Evolutionary conservation across 92 coral and sea anemone species (phyloP).

Genomic region (Muricea muricata): DNA sequence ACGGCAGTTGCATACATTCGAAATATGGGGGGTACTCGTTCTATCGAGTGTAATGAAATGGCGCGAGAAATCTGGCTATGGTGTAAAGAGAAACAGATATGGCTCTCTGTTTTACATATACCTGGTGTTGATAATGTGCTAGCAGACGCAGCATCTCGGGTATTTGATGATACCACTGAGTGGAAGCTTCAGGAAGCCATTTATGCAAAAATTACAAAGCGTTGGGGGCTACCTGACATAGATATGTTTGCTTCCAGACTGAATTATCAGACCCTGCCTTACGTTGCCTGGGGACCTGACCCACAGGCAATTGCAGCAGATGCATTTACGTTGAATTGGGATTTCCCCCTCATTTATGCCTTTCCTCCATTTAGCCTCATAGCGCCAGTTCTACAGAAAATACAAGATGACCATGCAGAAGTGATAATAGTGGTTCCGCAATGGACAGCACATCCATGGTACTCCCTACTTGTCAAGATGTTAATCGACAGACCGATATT

Average conservation of each 20-base stretch:
- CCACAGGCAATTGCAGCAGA: constrained; percentile 45
- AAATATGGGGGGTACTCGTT: constrained; percentile 52
- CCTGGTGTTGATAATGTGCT: constrained; percentile 51
- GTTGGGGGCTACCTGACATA: constrained; percentile 37
- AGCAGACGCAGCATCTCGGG: constrained; percentile 60
- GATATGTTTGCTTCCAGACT: constrained; percentile 48
- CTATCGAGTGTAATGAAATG: constrained; percentile 34
- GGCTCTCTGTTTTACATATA: constrained; percentile 53
- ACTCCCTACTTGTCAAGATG: constrained; percentile 27
- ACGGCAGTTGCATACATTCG: constrained; percentile 58
- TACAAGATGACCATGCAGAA: constrained; percentile 27
- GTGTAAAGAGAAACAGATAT: constrained; percentile 47
- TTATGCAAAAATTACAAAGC: not conserved
- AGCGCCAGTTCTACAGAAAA: constrained; percentile 43
- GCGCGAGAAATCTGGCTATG: constrained; percentile 42
- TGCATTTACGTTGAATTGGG: constrained; percentile 56
- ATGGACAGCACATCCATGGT: constrained; percentile 62
- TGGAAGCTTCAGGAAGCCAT: constrained; percentile 46
- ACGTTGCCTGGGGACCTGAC: constrained; percentile 57
- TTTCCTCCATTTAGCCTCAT: constrained; percentile 50
- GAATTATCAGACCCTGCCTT: constrained; percentile 30
- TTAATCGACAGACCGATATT: constrained; percentile 28
- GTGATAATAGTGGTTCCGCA: constrained; percentile 36
- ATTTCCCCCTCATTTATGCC: constrained; percentile 9
- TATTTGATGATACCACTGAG: constrained; percentile 46